Conservation (phyloP, 2,113 vertebrate species). For the Arothron firmamentum region DNA sequence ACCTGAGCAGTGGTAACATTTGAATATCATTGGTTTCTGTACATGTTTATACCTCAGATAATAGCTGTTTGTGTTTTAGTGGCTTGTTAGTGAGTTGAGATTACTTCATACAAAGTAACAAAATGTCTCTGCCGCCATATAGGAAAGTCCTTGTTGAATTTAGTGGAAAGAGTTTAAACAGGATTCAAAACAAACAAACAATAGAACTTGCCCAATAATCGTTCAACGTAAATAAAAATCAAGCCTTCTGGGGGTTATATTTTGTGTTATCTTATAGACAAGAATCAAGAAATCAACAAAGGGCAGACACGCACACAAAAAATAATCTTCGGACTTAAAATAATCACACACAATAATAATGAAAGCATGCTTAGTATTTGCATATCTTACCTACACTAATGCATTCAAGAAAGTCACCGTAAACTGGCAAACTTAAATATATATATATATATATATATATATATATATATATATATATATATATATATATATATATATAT, state of each 20-base stretch:
- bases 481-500: too few relatives aligned
- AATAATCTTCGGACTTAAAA: slow-evolving; percentile 40
- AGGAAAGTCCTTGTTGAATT: too few relatives aligned
- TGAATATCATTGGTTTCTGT: neutral
- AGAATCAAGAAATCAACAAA: too few relatives aligned
- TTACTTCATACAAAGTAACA: neutral
- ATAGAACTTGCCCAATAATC: too few relatives aligned
- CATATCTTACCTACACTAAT: slow-evolving; percentile 67
- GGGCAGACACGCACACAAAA: slow-evolving; percentile 24
- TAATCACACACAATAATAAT: slow-evolving; percentile 19
- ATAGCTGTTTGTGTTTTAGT: neutral
- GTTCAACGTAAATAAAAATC: too few relatives aligned
- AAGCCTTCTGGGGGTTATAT: too few relatives aligned
- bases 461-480: too few relatives aligned
- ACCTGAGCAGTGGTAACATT: slow-evolving; percentile 5
- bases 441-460: slow-evolving; percentile 4
- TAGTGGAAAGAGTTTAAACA: too few relatives aligned
- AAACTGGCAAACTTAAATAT: slow-evolving; percentile 57
- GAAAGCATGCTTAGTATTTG: slow-evolving; percentile 58
- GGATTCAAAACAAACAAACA: slow-evolving; percentile 11
- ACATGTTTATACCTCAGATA: neutral
- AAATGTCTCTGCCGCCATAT: too few relatives aligned
- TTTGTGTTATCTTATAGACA: too few relatives aligned
- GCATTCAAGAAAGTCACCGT: slow-evolving; percentile 57
- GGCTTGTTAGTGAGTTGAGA: neutral